Conservation (phyloP, 2,113 vertebrate species). For the Cottus gobio region DNA sequence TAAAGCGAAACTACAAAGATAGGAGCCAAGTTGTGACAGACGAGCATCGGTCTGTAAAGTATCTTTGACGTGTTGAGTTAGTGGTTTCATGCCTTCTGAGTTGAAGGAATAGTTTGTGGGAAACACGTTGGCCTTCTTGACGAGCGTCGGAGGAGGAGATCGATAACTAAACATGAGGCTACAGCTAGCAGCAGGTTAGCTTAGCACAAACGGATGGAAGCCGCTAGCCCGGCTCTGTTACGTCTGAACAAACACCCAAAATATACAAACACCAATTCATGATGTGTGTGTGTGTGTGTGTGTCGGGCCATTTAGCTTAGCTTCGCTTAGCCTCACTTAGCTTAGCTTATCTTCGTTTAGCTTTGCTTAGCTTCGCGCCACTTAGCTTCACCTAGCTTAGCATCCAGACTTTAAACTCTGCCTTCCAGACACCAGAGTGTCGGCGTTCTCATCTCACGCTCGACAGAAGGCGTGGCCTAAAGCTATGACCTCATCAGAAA, state of each 20-base stretch:
- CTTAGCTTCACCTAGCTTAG: neutral
- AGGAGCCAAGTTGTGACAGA: neutral
- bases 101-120: neutral
- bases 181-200: neutral
- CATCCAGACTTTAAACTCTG: too few species aligned
- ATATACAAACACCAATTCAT: too few species aligned
- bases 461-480: too few species aligned
- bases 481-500: too few species aligned
- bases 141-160: neutral
- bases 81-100: neutral
- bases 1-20: neutral
- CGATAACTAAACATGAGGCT: neutral
- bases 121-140: neutral
- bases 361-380: neutral
- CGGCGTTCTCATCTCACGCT: neutral
- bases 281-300: too few species aligned
- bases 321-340: too few species aligned
- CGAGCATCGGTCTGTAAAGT: neutral
- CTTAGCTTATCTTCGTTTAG: too few species aligned
- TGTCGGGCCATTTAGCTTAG: too few species aligned
- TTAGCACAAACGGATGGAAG: neutral
- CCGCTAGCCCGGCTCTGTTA: neutral
- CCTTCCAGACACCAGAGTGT: neutral
- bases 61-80: neutral
- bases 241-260: too few species aligned